phyloP scores from a whole-genome alignment of 2,797 vertebrate species.

The Carapus acus region DNA sequence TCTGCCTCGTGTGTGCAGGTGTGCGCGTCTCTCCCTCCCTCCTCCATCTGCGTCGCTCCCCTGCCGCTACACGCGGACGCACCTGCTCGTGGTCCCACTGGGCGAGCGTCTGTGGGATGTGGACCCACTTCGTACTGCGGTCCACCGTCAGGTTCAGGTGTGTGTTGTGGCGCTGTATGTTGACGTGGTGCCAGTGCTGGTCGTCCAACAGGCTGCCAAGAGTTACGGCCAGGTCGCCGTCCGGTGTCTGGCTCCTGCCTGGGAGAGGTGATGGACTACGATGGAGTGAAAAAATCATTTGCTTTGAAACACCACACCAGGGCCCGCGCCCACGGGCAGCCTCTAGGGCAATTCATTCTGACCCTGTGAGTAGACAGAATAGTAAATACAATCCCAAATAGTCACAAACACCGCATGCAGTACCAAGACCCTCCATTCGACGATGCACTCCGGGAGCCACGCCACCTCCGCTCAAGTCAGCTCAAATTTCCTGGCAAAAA shows the following conservation, averaged over 20 bases:
- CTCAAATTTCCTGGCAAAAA: no score
- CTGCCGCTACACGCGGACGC: slow-evolving; percentile 35
- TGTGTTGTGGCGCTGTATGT: slow-evolving; percentile 75
- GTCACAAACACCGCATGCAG: no score
- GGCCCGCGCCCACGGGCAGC: no score
- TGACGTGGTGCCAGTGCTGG: slow-evolving; percentile 87
- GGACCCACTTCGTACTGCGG: slow-evolving; percentile 76
- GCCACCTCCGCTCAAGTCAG: no score
- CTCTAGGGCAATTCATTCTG: no score
- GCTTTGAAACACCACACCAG: no score
- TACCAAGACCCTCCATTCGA: no score
- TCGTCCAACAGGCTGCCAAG: slow-evolving; percentile 90
- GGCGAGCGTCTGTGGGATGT: slow-evolving; percentile 71
- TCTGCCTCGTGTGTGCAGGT: not conserved
- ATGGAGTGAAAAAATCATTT: no score
- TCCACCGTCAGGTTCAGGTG: slow-evolving; percentile 90
- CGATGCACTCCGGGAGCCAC: no score
- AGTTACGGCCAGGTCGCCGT: slow-evolving; percentile 65
- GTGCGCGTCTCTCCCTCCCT: not conserved
- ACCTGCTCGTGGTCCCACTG: slow-evolving; percentile 86
- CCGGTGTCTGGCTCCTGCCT: slow-evolving; percentile 56
- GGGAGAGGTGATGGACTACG: slow-evolving; percentile 7
- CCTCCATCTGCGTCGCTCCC: not conserved
- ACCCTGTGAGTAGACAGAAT: no score
- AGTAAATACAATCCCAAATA: no score